These are phyloP conservation scores for Lonchura striata DNA, from an alignment of 2,113 vertebrate genomes.

Conservation along the genomic window DNA sequence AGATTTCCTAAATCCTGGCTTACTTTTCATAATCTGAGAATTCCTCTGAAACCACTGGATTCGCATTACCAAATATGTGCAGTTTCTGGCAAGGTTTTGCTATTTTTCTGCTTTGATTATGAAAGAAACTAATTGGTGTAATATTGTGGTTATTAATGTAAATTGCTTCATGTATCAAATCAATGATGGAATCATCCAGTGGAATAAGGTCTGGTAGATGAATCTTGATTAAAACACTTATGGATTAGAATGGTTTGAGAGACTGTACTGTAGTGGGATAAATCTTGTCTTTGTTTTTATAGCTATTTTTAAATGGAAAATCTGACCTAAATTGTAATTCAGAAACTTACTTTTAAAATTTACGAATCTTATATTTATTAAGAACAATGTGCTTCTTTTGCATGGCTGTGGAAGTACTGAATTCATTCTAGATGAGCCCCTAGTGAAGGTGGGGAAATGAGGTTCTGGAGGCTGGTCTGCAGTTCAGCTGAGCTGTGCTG, in stretches of 20 bases:
- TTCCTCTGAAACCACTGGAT: background rate
- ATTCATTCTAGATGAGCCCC: background rate
- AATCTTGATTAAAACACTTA: constrained; percentile 28
- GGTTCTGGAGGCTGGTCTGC: background rate
- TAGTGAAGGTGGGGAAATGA: background rate
- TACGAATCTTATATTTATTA: background rate
- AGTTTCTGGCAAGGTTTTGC: background rate
- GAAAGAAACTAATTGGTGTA: background rate
- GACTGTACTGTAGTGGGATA: background rate
- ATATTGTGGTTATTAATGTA: constrained; percentile 17
- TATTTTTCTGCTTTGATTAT: constrained; percentile 6
- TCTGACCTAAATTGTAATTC: background rate
- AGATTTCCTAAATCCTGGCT: background rate
- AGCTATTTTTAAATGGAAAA: constrained; percentile 4
- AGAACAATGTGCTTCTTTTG: background rate
- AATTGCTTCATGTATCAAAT: background rate
- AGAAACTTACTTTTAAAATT: background rate
- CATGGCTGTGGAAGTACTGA: background rate
- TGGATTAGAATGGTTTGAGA: background rate
- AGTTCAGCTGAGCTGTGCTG: background rate
- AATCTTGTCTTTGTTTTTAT: constrained; percentile 7
- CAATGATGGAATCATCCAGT: background rate
- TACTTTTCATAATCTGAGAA: background rate
- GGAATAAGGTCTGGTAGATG: constrained; percentile 22
- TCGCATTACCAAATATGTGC: background rate